These are phyloP conservation scores for Venturia canescens DNA, from an alignment of 1,140 invertebrate species.

Conservation along the genomic window DNA sequence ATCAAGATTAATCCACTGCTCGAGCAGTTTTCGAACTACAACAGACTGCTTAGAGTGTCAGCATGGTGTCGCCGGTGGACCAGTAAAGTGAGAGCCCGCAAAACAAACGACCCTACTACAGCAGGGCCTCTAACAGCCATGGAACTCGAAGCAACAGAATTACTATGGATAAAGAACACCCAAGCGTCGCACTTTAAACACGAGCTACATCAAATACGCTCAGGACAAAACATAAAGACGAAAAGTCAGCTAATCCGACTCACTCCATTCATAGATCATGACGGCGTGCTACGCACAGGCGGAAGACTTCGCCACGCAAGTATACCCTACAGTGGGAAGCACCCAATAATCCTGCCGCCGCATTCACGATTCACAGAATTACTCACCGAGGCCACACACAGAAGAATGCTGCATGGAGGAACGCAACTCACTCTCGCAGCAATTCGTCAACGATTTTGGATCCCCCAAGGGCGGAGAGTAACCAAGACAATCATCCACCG, in stretches of 20 bases:
- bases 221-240: no score
- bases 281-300: constrained; percentile 12
- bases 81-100: no score
- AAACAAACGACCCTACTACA: no score
- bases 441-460: constrained; percentile 58
- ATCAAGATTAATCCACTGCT: no score
- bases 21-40: no score
- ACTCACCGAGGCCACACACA: neutral
- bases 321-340: neutral
- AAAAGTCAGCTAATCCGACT: neutral
- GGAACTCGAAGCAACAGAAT: no score
- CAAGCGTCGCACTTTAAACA: no score
- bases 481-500: constrained; percentile 34
- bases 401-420: constrained; percentile 49
- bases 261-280: constrained; percentile 1
- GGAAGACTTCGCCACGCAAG: neutral
- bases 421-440: constrained; percentile 46
- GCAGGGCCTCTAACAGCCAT: no score
- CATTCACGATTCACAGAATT: neutral
- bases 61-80: no score
- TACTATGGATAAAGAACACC: no score
- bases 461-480: constrained; percentile 42
- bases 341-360: neutral
- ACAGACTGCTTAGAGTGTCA: no score
- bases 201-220: no score